Evolutionary conservation across 37 sponge, comb jelly and placozoan genomes (phyloP).

Genomic region (Spongilla lacustris): DNA sequence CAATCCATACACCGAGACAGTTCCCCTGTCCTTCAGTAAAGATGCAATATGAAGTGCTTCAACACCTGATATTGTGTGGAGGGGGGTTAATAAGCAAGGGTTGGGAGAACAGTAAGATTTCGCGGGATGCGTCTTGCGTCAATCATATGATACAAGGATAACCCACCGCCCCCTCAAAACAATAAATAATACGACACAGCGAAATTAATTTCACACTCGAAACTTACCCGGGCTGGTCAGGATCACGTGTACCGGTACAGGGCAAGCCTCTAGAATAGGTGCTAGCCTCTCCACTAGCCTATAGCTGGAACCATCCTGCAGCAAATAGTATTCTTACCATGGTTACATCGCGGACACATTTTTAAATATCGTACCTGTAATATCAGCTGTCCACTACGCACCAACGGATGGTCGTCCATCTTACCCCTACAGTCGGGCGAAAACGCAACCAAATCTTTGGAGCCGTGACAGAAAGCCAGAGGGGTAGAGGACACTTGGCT

Average conservation of each 20-base stretch:
- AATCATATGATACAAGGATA: too few species aligned
- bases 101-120: too few species aligned
- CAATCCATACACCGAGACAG: constrained; percentile 33
- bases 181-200: too few species aligned
- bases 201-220: background rate
- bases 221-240: constrained; percentile 42
- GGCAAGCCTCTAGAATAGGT: background rate
- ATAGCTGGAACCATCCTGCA: constrained; percentile 54
- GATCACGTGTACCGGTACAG: constrained; percentile 20
- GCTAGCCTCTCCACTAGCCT: constrained; percentile 22
- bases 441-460: constrained; percentile 37
- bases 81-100: too few species aligned
- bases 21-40: background rate
- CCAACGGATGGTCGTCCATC: constrained; percentile 13
- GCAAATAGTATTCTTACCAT: background rate
- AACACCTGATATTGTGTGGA: constrained; percentile 32
- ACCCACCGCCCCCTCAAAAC: too few species aligned
- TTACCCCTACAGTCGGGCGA: constrained; percentile 50
- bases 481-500: background rate
- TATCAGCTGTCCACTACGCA: constrained; percentile 40
- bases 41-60: constrained; percentile 31
- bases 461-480: background rate
- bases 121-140: too few species aligned
- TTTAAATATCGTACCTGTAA: constrained; percentile 42
- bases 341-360: background rate